Base-by-base conservation (phyloP, 2,888 invertebrate species). In the Drosophila demipolita region DNA sequence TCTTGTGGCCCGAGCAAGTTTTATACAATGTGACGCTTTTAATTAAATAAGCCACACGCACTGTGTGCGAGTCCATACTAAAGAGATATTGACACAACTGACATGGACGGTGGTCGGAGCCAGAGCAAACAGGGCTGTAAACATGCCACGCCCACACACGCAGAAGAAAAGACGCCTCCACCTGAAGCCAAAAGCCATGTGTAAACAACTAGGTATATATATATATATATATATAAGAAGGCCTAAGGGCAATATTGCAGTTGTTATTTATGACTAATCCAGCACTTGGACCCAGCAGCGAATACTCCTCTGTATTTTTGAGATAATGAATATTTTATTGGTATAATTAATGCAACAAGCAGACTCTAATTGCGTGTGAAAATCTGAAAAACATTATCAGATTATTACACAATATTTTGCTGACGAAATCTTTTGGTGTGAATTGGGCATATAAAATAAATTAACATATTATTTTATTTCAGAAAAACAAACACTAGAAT, bases 11-110 rank as follows among this genome's bases (percentile, higher is more conserved):
- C 38, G 48, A 40, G 36, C 60, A 59, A 63, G 64, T 61, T 67
- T 63, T 35, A 36, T 69, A 12, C 38, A 57, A 62, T 82, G 66
- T 67, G 78, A 45, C 78, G 59, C 78, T 65, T 82, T 87, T 86
- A 86, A 86, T 89, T 86, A 86, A 78, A 74, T 71, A 63, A 59
- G 50, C 69, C 69, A 54, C 69, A 66, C 69, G 65, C 67, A 65
- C 23, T 40, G 45, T 32, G 67, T 35, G 74, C 64, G 59, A 54
- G 75, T 38, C 57, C 72, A 66, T 54, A 66, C 71, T 69, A 85
- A 74, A 75, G 81, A 77, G 81, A 81, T 89, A 84, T 88, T 88
- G 89, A 80, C 90, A 83, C 78, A 86, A 79, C 75, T 78, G 80
- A 74, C 80, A 78, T 17, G 38, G 17, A 20, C n/a, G 70, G 76